A percentile compares a stretch with the other conserved stretches of the same genome.
Evolutionary conservation across 2,888 invertebrate genomes (phyloP).

Genomic region (Latheticus oryzae): DNA sequence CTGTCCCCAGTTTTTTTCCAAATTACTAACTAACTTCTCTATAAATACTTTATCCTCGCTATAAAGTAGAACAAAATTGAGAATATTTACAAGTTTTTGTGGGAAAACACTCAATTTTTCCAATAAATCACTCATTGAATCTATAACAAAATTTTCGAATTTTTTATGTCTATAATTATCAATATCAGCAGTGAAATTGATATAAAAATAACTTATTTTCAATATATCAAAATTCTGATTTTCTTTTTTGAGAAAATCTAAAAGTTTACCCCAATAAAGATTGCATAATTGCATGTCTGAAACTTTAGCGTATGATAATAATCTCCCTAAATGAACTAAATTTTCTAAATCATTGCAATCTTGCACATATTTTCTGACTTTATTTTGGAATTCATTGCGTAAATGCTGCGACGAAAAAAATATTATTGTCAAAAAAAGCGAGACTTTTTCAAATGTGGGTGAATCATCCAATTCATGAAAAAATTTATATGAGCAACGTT

Average conservation of each 20-base stretch:
- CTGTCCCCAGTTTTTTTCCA: constrained; percentile 63
- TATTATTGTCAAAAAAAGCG: constrained; percentile 64
- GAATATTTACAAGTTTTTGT: constrained; percentile 61
- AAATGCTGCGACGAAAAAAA: constrained; percentile 65
- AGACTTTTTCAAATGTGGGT: constrained; percentile 54
- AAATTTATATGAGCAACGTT: constrained; percentile 62
- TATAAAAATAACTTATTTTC: constrained; percentile 67
- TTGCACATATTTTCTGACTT: constrained; percentile 59
- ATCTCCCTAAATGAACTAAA: constrained; percentile 63
- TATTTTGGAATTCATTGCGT: constrained; percentile 61
- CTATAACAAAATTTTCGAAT: constrained; percentile 65
- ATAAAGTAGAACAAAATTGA: constrained; percentile 66
- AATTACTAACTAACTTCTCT: constrained; percentile 60
- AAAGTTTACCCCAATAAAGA: constrained; percentile 66
- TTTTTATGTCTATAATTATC: constrained; percentile 67
- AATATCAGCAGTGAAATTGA: constrained; percentile 69
- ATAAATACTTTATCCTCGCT: constrained; percentile 60
- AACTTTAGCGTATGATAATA: constrained; percentile 66
- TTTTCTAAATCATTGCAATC: constrained; percentile 57
- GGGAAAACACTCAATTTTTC: constrained; percentile 62
- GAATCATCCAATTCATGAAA: constrained; percentile 56
- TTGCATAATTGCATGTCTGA: constrained; percentile 65
- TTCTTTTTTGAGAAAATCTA: constrained; percentile 58
- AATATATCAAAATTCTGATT: constrained; percentile 57
- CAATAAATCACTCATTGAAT: constrained; percentile 61